phyloP scores from a whole-genome alignment of 2,797 vertebrate species.

The Coreius guichenoti region DNA sequence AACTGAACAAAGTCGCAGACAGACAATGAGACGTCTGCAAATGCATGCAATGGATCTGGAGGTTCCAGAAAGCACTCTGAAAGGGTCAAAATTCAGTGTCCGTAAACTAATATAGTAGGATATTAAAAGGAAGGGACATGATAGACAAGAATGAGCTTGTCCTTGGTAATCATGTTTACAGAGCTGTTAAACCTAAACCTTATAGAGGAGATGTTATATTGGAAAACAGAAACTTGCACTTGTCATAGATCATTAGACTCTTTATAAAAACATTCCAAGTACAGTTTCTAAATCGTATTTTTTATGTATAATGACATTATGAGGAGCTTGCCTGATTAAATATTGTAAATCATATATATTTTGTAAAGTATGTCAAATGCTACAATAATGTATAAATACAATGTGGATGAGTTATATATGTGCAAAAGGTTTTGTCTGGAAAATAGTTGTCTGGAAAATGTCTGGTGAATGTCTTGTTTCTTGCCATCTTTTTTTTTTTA shows the following conservation, averaged over 20 bases:
- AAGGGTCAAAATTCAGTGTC: conserved; percentile 64
- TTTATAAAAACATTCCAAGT: not conserved
- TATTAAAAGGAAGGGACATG: not conserved
- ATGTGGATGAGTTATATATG: not conserved
- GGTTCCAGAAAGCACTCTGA: conserved; percentile 69
- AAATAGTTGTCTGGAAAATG: conserved; percentile 4
- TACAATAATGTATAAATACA: conserved; percentile 22
- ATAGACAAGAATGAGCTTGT: not conserved
- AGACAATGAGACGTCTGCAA: conserved; percentile 60
- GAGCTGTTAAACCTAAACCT: not conserved
- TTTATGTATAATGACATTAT: not conserved
- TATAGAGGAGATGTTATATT: not conserved
- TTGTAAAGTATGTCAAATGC: conserved; percentile 22
- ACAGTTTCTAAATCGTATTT: not conserved
- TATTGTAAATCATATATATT: conserved; percentile 14
- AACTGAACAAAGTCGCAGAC: conserved; percentile 57
- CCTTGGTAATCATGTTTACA: not conserved
- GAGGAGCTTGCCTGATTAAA: not conserved
- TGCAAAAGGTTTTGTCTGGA: not conserved
- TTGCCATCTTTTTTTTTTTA: not conserved
- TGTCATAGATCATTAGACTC: not conserved
- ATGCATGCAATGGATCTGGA: conserved; percentile 74
- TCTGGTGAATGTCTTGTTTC: not conserved
- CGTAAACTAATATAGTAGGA: conserved; percentile 38
- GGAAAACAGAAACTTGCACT: not conserved